phyloP scores from a whole-genome alignment of 2,113 vertebrate genomes.

The Zosterops japonicus region DNA sequence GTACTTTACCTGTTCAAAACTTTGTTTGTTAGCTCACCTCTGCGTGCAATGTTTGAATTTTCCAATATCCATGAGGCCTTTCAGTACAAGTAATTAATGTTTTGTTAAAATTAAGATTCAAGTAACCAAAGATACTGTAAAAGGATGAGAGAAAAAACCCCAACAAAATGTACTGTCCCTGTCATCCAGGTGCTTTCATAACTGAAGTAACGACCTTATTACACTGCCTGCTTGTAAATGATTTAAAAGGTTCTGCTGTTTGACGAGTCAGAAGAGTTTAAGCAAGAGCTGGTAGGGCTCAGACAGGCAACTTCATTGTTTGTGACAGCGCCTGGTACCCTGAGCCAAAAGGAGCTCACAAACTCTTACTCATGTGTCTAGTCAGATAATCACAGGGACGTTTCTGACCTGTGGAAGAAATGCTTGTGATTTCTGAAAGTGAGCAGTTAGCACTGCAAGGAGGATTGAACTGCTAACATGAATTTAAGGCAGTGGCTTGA shows the following conservation, averaged over 20 bases:
- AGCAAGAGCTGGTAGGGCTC: not conserved
- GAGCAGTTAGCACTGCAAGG: not conserved
- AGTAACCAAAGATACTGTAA: not conserved
- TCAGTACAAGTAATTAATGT: not conserved
- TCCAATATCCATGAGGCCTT: not conserved
- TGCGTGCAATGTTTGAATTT: not conserved
- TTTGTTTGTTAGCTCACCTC: not conserved
- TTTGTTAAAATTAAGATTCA: not conserved
- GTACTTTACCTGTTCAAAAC: not conserved
- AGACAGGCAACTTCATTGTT: constrained; percentile 16
- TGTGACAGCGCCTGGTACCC: constrained; percentile 3
- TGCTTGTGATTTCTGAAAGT: not conserved
- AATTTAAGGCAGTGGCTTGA: not conserved
- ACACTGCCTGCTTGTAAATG: not conserved
- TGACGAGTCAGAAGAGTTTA: not conserved
- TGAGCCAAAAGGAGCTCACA: not conserved
- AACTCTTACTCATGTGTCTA: constrained; percentile 3
- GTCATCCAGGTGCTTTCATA: not conserved
- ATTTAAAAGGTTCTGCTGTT: constrained; percentile 13
- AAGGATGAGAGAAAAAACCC: not conserved
- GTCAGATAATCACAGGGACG: not conserved
- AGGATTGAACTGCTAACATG: not conserved
- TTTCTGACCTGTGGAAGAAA: constrained; percentile 16
- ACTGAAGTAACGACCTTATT: not conserved
- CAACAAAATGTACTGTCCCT: not conserved